phyloP scores from a whole-genome alignment of 2,113 vertebrate species.

The Guaruba guarouba region DNA sequence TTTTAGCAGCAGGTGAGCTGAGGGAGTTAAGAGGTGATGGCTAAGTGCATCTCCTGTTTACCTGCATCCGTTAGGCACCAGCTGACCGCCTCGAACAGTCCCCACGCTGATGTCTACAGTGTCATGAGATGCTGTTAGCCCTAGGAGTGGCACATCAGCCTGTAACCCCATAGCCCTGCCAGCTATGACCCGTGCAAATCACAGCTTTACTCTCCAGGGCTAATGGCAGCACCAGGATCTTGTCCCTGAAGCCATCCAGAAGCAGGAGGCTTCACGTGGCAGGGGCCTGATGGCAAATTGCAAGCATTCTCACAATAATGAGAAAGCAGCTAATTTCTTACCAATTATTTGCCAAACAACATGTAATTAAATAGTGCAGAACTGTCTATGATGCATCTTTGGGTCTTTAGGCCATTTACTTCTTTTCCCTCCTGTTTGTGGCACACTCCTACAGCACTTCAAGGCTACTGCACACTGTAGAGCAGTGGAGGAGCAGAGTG shows the following conservation, averaged over 20 bases:
- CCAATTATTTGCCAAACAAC: background rate
- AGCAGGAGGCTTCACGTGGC: background rate
- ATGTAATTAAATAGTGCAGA: background rate
- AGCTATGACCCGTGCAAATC: background rate
- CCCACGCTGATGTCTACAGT: fast-evolving
- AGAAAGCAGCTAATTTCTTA: background rate
- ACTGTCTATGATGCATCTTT: background rate
- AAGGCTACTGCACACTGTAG: constrained; percentile 7
- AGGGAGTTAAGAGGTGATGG: background rate
- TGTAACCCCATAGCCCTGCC: background rate
- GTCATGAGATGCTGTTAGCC: background rate
- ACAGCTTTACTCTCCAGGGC: fast-evolving
- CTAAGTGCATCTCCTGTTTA: background rate
- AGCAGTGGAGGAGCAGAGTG: constrained; percentile 6
- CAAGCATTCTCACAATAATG: background rate
- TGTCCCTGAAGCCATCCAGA: background rate
- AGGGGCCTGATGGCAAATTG: background rate
- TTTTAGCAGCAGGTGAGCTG: background rate
- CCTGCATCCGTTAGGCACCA: background rate
- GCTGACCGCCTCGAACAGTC: fast-evolving
- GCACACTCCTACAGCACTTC: background rate
- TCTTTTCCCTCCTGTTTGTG: background rate
- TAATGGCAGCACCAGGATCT: fast-evolving
- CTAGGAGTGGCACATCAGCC: fast-evolving
- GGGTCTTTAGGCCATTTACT: background rate